These are phyloP conservation scores for Drosophila rhopaloa DNA, from an alignment of 1,140 invertebrate species.

Conservation along the genomic window DNA sequence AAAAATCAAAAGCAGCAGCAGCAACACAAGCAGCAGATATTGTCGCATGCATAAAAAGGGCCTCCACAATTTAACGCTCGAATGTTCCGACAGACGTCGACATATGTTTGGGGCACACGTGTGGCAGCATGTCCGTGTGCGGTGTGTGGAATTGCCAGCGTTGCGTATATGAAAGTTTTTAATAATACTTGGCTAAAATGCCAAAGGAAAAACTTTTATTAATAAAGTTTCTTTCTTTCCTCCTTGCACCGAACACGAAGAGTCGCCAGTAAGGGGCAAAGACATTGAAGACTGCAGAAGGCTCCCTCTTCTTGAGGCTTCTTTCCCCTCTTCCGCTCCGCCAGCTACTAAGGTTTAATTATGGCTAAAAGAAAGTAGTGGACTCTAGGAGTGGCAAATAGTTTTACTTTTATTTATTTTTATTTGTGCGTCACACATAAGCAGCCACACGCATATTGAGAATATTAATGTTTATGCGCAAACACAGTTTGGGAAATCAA, in stretches of 20 bases:
- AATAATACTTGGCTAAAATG: slow-evolving; percentile 79
- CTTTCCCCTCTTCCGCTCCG: slow-evolving; percentile 30
- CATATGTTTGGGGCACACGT: slow-evolving; percentile 49
- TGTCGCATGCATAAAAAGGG: slow-evolving; percentile 76
- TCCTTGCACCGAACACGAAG: slow-evolving; percentile 20
- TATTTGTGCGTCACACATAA: slow-evolving; percentile 28
- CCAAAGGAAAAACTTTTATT: slow-evolving; percentile 82
- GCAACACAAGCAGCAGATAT: slow-evolving; percentile 55
- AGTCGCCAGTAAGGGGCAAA: background rate
- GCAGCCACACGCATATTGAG: slow-evolving; percentile 19
- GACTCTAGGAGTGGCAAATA: slow-evolving; percentile 17
- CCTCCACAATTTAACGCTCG: slow-evolving; percentile 69
- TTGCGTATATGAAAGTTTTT: slow-evolving; percentile 80
- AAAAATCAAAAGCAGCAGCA: slow-evolving; percentile 27
- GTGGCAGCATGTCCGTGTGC: slow-evolving; percentile 13
- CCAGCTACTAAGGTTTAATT: slow-evolving; percentile 70
- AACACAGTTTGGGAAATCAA: background rate
- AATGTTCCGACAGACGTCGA: slow-evolving; percentile 71
- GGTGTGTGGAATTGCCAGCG: slow-evolving; percentile 53
- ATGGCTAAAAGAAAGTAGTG: slow-evolving; percentile 43
- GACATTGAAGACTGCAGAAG: slow-evolving; percentile 15
- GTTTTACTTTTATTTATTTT: slow-evolving; percentile 22
- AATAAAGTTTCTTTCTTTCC: slow-evolving; percentile 79
- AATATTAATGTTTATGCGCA: background rate
- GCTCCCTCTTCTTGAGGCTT: slow-evolving; percentile 49